These are phyloP conservation scores for Sclerurus mexicanus DNA, from an alignment of 2,113 vertebrate species.

Conservation along the genomic window DNA sequence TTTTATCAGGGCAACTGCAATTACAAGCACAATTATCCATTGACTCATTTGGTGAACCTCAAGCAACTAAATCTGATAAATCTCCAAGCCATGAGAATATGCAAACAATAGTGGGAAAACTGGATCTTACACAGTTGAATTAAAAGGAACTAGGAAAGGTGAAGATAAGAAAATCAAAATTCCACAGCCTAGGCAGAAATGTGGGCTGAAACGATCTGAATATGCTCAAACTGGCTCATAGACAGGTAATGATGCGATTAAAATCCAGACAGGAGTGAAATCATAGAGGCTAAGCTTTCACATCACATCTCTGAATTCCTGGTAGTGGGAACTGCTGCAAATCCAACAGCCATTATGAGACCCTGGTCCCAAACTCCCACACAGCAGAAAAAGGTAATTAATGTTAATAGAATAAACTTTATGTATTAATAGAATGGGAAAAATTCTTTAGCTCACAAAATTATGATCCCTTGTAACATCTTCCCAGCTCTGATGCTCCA, in stretches of 20 bases:
- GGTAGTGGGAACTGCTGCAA: neutral
- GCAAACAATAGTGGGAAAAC: constrained; percentile 38
- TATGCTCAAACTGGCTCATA: neutral
- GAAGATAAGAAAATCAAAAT: constrained; percentile 45
- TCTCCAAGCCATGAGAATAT: neutral
- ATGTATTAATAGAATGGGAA: neutral
- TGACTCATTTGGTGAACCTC: constrained; percentile 12
- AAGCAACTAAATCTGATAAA: constrained; percentile 13
- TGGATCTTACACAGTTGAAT: neutral
- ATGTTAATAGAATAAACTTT: neutral
- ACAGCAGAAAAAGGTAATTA: neutral
- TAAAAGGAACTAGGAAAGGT: constrained; percentile 6
- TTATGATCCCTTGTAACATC: neutral
- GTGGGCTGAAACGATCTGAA: neutral
- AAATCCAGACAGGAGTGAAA: neutral
- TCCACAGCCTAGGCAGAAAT: neutral
- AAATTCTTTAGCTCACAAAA: neutral
- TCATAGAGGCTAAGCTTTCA: neutral
- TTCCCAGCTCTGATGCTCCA: neutral
- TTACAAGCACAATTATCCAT: constrained; percentile 38
- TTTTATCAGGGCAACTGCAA: constrained; percentile 72
- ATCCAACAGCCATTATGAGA: neutral
- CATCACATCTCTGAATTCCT: neutral
- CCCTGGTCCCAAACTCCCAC: neutral
- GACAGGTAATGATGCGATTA: neutral